These are phyloP conservation scores for Neomonachus schauinslandi DNA, from an alignment of 2,113 vertebrate genomes.

Conservation along the genomic window DNA sequence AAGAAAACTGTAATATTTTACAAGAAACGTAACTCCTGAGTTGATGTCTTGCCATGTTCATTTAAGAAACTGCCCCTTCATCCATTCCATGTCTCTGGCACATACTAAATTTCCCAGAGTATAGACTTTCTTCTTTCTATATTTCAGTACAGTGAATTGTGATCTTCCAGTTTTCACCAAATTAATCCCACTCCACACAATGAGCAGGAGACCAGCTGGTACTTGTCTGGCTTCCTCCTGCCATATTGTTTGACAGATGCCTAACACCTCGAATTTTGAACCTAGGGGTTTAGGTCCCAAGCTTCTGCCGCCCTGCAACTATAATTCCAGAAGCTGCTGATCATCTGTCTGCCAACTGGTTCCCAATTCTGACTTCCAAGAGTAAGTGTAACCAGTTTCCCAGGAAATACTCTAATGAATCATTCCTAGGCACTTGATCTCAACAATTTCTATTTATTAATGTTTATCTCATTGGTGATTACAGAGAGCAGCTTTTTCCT, in stretches of 20 bases:
- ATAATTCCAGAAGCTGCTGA: neutral
- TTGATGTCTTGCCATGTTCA: neutral
- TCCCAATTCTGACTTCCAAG: neutral
- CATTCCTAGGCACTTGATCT: neutral
- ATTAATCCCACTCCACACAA: neutral
- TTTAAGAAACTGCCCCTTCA: neutral
- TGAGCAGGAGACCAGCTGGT: neutral
- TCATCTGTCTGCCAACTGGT: neutral
- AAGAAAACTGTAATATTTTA: neutral
- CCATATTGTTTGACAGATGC: neutral
- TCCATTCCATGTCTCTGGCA: neutral
- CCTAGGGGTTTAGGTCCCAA: neutral
- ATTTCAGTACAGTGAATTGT: neutral
- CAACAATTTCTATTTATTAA: neutral
- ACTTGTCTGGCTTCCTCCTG: neutral
- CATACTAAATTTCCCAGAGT: neutral
- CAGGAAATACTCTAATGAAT: neutral
- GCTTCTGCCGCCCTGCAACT: neutral
- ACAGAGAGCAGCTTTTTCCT: neutral
- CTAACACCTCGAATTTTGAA: neutral
- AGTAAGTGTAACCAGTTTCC: neutral
- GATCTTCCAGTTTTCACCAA: neutral
- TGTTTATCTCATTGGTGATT: neutral
- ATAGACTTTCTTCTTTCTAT: neutral
- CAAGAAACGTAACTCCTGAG: neutral